Conservation (phyloP, 2,113 vertebrate genomes). For the Mugil cephalus region DNA sequence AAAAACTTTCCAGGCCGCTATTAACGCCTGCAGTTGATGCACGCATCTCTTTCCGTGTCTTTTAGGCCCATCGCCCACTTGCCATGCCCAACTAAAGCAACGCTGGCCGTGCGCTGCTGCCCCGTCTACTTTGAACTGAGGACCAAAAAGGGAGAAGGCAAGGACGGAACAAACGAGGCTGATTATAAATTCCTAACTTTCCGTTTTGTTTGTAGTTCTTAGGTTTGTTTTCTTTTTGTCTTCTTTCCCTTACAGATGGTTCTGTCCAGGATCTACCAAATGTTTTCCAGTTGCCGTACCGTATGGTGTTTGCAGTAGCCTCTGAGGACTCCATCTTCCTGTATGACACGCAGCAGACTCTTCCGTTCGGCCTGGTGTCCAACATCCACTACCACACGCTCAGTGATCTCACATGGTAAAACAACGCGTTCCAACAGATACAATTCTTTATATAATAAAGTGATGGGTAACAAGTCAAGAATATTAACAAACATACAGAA, state of each 20-base stretch:
- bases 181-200: neutral
- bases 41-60: constrained; percentile 13
- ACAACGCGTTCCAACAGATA: too few species aligned
- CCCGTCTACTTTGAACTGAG: constrained; percentile 93
- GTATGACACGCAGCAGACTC: constrained; percentile 94
- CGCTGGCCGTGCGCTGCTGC: constrained; percentile 96
- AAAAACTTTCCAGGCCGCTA: neutral
- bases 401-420: constrained; percentile 95
- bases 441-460: too few species aligned
- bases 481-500: too few species aligned
- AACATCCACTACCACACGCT: constrained; percentile 99
- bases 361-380: constrained; percentile 94
- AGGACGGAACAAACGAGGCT: neutral
- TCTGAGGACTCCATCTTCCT: constrained; percentile 95
- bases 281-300: constrained; percentile 89
- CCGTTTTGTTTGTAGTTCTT: neutral
- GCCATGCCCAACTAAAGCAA: constrained; percentile 93
- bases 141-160: constrained; percentile 84
- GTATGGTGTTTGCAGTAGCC: constrained; percentile 95
- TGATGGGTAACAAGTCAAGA: too few species aligned
- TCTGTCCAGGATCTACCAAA: constrained; percentile 63
- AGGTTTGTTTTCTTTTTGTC: neutral
- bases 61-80: constrained; percentile 93
- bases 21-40: neutral
- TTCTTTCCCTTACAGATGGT: constrained; percentile 78